phyloP scores from a whole-genome alignment of 2,797 vertebrate genomes.

The Catostomus latipinnis region DNA sequence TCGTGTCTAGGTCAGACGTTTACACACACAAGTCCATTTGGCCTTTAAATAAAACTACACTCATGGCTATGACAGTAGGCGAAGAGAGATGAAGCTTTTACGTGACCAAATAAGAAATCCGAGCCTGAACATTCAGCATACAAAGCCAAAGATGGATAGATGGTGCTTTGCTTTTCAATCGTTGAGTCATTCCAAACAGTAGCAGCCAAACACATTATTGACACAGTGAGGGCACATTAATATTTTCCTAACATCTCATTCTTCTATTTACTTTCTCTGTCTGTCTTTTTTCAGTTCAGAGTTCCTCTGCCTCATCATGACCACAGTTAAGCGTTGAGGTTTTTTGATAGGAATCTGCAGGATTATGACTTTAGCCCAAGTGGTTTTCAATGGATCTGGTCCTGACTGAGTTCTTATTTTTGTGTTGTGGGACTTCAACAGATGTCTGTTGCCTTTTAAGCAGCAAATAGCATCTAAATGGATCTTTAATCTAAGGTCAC shows the following conservation, averaged over 20 bases:
- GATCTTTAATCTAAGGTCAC: slow-evolving; percentile 24
- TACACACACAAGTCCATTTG: slow-evolving; percentile 12
- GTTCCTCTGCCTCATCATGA: slow-evolving; percentile 55
- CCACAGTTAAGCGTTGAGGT: slow-evolving; percentile 61
- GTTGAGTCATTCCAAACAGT: slow-evolving; percentile 61
- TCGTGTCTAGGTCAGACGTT: slow-evolving; percentile 16
- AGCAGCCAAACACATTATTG: slow-evolving; percentile 67
- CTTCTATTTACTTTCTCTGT: slow-evolving; percentile 14
- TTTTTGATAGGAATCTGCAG: slow-evolving; percentile 60
- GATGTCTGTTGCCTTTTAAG: slow-evolving; percentile 4
- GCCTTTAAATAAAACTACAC: background rate
- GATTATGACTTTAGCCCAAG: slow-evolving; percentile 57
- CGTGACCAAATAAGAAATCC: slow-evolving; percentile 37
- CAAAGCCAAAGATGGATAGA: slow-evolving; percentile 34
- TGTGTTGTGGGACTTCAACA: slow-evolving; percentile 19
- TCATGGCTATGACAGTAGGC: slow-evolving; percentile 25
- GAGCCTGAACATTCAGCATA: slow-evolving; percentile 30
- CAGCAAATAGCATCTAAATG: slow-evolving; percentile 26
- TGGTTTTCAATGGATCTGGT: slow-evolving; percentile 63
- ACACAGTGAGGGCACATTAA: slow-evolving; percentile 63
- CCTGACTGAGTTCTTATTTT: slow-evolving; percentile 28
- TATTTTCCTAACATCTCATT: slow-evolving; percentile 63
- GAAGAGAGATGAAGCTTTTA: slow-evolving; percentile 43
- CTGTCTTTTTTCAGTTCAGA: slow-evolving; percentile 13
- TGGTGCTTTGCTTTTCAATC: slow-evolving; percentile 38